phyloP scores from a whole-genome alignment of 2,888 invertebrate species.

The Tachystola acroxantha region DNA sequence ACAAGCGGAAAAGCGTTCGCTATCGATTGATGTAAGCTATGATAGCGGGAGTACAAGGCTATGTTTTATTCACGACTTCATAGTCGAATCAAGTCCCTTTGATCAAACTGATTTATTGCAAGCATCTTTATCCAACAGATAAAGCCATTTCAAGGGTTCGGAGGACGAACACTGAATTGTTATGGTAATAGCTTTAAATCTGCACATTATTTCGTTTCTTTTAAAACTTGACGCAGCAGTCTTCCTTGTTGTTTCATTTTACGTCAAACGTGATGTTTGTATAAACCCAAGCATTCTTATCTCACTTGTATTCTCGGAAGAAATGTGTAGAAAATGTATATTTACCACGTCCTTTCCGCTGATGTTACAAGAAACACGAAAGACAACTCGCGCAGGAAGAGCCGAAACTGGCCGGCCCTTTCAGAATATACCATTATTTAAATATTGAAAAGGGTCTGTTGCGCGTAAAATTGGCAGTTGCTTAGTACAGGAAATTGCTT shows the following conservation, averaged over 20 bases:
- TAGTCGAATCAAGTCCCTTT: conserved; percentile 1
- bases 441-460: conserved; percentile 43
- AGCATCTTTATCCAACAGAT: not conserved
- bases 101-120: not conserved
- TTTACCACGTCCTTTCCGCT: conserved; percentile 33
- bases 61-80: conserved; percentile 3
- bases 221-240: conserved; percentile 13
- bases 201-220: conserved; percentile 1
- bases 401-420: not conserved
- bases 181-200: not conserved
- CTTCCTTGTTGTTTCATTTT: conserved; percentile 15
- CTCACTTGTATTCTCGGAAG: conserved; percentile 29
- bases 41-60: not conserved
- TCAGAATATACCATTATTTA: conserved; percentile 11
- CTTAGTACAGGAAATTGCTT: conserved; percentile 48
- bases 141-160: not conserved
- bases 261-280: conserved; percentile 32
- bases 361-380: conserved; percentile 22
- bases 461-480: conserved; percentile 51
- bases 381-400: conserved; percentile 6
- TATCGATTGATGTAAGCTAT: too few relatives aligned
- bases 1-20: not conserved
- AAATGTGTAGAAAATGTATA: conserved; percentile 29
- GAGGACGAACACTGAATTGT: not conserved
- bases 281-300: conserved; percentile 39